Conservation (phyloP, 35 echinoderm and acorn worm genomes). For the Ophiothrix spiculata region DNA sequence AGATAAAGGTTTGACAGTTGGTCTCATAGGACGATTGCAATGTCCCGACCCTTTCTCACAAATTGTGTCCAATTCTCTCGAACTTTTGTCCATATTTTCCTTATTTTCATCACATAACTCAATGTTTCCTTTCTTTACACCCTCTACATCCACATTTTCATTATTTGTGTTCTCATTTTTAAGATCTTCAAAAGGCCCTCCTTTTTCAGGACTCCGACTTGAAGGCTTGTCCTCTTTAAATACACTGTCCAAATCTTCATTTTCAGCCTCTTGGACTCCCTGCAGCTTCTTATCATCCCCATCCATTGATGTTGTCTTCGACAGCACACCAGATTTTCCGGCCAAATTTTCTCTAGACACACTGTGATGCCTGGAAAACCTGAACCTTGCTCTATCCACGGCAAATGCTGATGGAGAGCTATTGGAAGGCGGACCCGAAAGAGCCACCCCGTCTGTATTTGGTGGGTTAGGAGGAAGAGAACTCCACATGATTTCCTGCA, state of each 20-base stretch:
- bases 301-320: not conserved
- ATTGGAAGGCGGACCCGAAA: constrained; percentile 50
- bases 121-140: too few species aligned
- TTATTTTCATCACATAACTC: too few species aligned
- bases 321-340: constrained; percentile 15
- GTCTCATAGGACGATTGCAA: not conserved
- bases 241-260: not conserved
- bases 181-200: not conserved
- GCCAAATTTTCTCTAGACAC: constrained; percentile 43
- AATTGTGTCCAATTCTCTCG: too few species aligned
- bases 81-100: too few species aligned
- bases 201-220: not conserved
- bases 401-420: constrained; percentile 86
- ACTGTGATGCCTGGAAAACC: constrained; percentile 59
- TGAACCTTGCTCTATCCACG: constrained; percentile 77
- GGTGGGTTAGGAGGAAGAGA: constrained; percentile 84
- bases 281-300: not conserved
- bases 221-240: not conserved
- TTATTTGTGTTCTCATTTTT: not conserved
- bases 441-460: constrained; percentile 49
- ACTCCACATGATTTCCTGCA: constrained; percentile 99
- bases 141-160: not conserved
- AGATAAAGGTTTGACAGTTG: not conserved
- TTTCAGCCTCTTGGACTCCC: not conserved
- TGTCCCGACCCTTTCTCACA: too few species aligned